Conservation (phyloP, 2,113 vertebrate genomes). For the Cranoglanis bouderius region DNA sequence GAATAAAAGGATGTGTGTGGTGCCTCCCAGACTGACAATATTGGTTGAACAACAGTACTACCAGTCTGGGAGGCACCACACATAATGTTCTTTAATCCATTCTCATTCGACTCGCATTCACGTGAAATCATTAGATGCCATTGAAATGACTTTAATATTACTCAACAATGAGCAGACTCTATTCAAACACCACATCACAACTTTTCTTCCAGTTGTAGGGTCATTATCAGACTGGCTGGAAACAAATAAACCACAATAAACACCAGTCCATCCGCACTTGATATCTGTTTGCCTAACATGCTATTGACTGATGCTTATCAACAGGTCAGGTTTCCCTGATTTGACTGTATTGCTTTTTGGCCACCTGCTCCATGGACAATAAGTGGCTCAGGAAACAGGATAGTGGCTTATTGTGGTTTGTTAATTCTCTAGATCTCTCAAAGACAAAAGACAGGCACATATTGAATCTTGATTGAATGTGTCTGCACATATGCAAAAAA, state of each 20-base stretch:
- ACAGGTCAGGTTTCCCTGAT: constrained; percentile 35
- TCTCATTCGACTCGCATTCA: background rate
- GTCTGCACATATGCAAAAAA: background rate
- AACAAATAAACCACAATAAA: constrained; percentile 26
- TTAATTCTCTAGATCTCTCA: constrained; percentile 30
- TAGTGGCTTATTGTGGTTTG: constrained; percentile 40
- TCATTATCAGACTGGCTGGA: constrained; percentile 3
- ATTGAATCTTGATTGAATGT: constrained; percentile 7
- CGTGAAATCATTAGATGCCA: constrained; percentile 4
- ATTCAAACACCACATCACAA: constrained; percentile 16
- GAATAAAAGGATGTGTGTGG: background rate
- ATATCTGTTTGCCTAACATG: constrained; percentile 25
- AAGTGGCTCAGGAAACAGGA: constrained; percentile 43
- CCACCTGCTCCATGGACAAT: constrained; percentile 42
- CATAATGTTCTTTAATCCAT: background rate
- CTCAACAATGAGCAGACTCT: background rate
- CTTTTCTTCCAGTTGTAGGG: background rate
- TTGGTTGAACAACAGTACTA: background rate
- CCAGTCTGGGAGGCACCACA: background rate
- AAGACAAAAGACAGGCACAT: constrained; percentile 13
- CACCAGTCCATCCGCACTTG: background rate
- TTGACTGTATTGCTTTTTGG: constrained; percentile 36
- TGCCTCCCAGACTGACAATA: background rate
- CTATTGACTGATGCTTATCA: constrained; percentile 33
- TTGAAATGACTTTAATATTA: constrained; percentile 3